phyloP scores from a whole-genome alignment of 1,140 invertebrate species.

The Archivesica marissinica region DNA sequence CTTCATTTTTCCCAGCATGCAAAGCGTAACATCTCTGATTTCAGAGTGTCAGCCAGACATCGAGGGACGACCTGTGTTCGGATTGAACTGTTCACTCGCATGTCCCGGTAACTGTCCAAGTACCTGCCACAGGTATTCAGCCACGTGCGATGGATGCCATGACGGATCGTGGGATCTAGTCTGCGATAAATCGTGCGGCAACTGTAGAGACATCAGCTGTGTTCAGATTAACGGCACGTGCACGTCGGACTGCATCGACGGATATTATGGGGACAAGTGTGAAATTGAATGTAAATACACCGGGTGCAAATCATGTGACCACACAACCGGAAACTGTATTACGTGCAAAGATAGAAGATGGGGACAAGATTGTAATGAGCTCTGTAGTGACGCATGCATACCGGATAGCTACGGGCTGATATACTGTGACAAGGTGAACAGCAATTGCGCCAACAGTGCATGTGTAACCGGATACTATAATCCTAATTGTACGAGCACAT shows the following conservation, averaged over 20 bases:
- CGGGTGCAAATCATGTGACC: slow-evolving; percentile 12
- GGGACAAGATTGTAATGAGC: slow-evolving; percentile 2
- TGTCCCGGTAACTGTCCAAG: slow-evolving; percentile 24
- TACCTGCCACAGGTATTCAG: slow-evolving; percentile 20
- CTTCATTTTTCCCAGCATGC: no score
- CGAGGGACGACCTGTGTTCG: background rate
- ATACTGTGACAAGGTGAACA: slow-evolving; percentile 28
- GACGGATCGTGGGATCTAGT: background rate
- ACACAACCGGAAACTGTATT: background rate
- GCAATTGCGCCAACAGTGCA: background rate
- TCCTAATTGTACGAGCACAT: background rate
- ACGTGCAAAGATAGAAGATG: slow-evolving; percentile 24
- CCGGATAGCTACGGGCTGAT: background rate
- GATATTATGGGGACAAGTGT: slow-evolving; percentile 30
- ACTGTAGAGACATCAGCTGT: slow-evolving; percentile 25
- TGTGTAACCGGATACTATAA: slow-evolving; percentile 21
- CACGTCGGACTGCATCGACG: slow-evolving; percentile 3
- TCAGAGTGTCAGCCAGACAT: slow-evolving; percentile 20
- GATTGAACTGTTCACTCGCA: background rate
- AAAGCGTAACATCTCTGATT: no score
- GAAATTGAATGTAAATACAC: background rate
- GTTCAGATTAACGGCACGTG: slow-evolving; percentile 13
- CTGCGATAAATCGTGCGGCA: slow-evolving; percentile 5
- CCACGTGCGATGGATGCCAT: slow-evolving; percentile 13
- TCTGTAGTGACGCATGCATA: slow-evolving; percentile 19